Evolutionary conservation across 37 sponge, comb jelly and placozoan species (phyloP), one percentile per base, ranked within the genome.

Genomic region (Ianthella basta): DNA sequence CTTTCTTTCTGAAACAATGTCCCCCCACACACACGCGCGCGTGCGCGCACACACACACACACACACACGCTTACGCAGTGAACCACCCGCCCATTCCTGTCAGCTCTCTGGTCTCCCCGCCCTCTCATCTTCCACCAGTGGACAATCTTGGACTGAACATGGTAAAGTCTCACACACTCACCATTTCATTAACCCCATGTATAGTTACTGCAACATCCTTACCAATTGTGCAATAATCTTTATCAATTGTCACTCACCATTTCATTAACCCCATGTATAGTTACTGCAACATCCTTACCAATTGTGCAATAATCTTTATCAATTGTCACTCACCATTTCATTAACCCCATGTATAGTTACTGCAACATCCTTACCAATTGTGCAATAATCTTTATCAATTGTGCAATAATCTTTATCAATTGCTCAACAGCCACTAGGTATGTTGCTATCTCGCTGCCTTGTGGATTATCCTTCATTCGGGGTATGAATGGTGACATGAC

Each of bases 101-200:
- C 38, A 89, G 89, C 34, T 23, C 63, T 13, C 66, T 81, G 35
- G 56, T 95, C 35, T n/a, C 88, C 44, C 34, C 67, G 23, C 70
- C 87, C 18, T 1, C 69, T 5, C 24, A 36, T 10, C 39, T 75
- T 5, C 25, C 55, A 18, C 81, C 86, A 4, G 63, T 4, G 60
- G 85, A 84, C 72, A 84, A 86, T 2, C 56, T 82, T 18, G 95
- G 95, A 72, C 65, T 91, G 24, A 87, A 91, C 80, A 78, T 72
- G 33, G 93, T 89, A 40, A 83, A 16, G 4, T 12, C 50, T 44
- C 50, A 44, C 8, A 8, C 8, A 10, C 6, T 44, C 8, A 44
- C 6, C 50, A n/a, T n/a, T n/a, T n/a, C n/a, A n/a, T n/a, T 44
- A 44, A 44, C 50, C 50, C 8, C 50, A 8, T 44, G 8, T 44